Conservation (phyloP, 1,140 invertebrate species). For the Drosophila novamexicana region DNA sequence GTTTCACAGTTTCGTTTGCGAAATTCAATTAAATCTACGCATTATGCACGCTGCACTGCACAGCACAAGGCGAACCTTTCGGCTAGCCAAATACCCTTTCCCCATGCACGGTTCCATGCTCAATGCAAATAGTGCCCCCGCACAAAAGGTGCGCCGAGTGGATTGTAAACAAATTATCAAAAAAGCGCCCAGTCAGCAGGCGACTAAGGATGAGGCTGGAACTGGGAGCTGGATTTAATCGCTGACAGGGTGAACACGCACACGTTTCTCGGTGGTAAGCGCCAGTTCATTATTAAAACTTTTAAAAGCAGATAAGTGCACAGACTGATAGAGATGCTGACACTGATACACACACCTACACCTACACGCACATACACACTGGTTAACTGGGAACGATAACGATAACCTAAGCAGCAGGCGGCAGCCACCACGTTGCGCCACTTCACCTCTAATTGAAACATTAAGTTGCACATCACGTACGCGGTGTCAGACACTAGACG, state of each 20-base stretch:
- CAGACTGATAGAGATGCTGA: constrained; percentile 78
- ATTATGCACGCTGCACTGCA: constrained; percentile 45
- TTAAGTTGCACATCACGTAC: constrained; percentile 84
- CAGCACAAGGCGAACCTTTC: constrained; percentile 11
- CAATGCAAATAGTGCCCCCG: constrained; percentile 29
- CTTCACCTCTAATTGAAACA: constrained; percentile 84
- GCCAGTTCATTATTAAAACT: constrained; percentile 83
- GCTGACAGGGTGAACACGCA: constrained; percentile 36
- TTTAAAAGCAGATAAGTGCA: constrained; percentile 84
- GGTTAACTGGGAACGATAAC: constrained; percentile 50
- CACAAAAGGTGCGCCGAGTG: constrained; percentile 48
- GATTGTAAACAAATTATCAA: constrained; percentile 64
- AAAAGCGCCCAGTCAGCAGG: constrained; percentile 72
- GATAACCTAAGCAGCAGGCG: constrained; percentile 59
- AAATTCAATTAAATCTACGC: constrained; percentile 61
- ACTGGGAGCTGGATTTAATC: constrained; percentile 19
- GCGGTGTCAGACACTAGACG: constrained; percentile 83
- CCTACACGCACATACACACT: constrained; percentile 3
- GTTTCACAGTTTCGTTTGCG: constrained; percentile 40
- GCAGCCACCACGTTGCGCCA: constrained; percentile 40
- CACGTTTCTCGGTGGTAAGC: constrained; percentile 70
- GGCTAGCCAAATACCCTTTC: not conserved
- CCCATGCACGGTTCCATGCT: not conserved
- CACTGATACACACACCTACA: constrained; percentile 30
- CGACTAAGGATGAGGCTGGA: constrained; percentile 3